Evolutionary conservation across 2,113 vertebrate genomes (phyloP), one percentile per base, ranked within the genome.

Genomic region (Salvelinus fontinalis): DNA sequence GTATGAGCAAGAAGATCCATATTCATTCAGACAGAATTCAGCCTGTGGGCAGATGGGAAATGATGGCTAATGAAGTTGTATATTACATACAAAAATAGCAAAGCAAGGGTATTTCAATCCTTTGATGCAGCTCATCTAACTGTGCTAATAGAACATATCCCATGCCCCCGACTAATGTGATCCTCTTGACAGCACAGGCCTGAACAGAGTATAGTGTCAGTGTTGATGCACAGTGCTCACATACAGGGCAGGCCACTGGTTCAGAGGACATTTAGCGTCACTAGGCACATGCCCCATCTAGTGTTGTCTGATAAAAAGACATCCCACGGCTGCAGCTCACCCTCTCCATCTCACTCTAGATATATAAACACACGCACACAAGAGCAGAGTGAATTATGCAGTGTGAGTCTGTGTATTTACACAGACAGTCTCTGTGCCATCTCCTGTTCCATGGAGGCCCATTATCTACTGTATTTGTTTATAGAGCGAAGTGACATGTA

Each of bases 401-500:
- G 49, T 51, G 14, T 16, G 49, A 14, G 49, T 51, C 11, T 64
- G 14, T 31, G 7, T 70, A 79, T 79, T 80, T 86, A 73, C 44
- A 81, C 70, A 49, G 44, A 48, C 11, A 79, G 77, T 64, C 69
- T 27, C 64, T 73, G 71, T 24, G 12, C 39, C 8, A 8, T 39
- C 48, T 22, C 39, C 16, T 81, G 74, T 39, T 39, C 75, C 67
- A 59, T 51, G 20, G 39, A 18, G 18, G 0, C 2, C 22, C 11
- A 1, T 24, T 8, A 66, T 81, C 34, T 5, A 9, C 39, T 39
- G 34, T 39, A 70, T 79, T 3, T 54, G 73, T 84, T 80, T 86
- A 81, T 62, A 20, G 8, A 39, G 26, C 48, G 11, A 3, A 14
- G 24, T 67, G 72, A 76, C 20, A 3, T 1, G 4, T 12, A 60